phyloP scores from a whole-genome alignment of 2,888 invertebrate genomes.

The Pristionchus exspectatus region DNA sequence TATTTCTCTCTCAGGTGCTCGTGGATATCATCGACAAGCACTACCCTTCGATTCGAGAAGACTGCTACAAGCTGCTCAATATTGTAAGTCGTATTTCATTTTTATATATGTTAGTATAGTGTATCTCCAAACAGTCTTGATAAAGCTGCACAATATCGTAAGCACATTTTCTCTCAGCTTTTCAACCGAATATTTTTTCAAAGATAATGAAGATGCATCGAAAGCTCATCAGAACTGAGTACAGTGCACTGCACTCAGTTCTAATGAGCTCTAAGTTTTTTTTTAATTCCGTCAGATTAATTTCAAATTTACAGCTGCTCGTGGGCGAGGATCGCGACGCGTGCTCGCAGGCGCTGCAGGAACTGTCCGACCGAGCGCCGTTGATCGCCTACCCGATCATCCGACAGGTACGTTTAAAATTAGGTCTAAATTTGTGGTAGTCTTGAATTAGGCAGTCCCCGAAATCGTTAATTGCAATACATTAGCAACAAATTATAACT shows the following conservation, averaged over 20 bases:
- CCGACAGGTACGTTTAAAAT: conserved; percentile 62
- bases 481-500: too few species aligned
- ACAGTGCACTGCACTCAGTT: too few species aligned
- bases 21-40: conserved; percentile 58
- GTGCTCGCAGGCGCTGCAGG: conserved; percentile 73
- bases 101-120: neutral
- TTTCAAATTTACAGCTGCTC: conserved; percentile 62
- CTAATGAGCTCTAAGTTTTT: too few species aligned
- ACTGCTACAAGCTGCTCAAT: conserved; percentile 68
- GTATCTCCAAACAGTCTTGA: too few species aligned
- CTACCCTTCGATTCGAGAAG: conserved; percentile 67
- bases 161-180: too few species aligned
- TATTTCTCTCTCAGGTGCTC: conserved; percentile 48
- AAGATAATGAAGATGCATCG: too few species aligned
- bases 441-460: too few species aligned
- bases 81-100: conserved; percentile 57
- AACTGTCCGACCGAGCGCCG: conserved; percentile 73
- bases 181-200: too few species aligned
- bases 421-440: too few species aligned
- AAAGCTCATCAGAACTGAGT: too few species aligned
- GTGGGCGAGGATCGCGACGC: conserved; percentile 73
- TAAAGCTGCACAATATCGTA: too few species aligned
- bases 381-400: conserved; percentile 76
- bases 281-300: neutral
- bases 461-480: too few species aligned